Evolutionary conservation across 2,113 vertebrate species (phyloP).

Genomic region (Coturnix japonica): DNA sequence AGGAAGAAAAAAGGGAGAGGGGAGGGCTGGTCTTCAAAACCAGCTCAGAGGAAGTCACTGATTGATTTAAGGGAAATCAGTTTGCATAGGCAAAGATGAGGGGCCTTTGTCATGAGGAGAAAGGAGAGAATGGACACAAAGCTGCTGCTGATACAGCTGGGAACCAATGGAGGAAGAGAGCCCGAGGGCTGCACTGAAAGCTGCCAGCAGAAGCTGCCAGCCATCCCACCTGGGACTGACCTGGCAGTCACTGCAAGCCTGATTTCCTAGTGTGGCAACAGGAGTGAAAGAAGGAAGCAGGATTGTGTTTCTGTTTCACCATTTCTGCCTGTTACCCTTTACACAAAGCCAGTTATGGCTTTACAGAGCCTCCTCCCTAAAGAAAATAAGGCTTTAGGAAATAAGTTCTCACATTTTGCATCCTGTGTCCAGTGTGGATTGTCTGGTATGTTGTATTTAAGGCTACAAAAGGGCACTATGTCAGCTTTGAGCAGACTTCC

Average conservation of each 20-base stretch:
- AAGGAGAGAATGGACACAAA: neutral
- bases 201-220: neutral
- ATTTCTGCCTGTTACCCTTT: neutral
- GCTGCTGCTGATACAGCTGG: neutral
- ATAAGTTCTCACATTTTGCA: neutral
- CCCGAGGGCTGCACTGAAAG: neutral
- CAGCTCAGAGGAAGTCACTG: neutral
- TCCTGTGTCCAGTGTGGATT: neutral
- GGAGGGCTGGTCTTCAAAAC: no score
- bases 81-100: neutral
- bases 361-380: neutral
- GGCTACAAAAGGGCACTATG: neutral
- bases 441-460: neutral
- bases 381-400: neutral
- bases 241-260: neutral
- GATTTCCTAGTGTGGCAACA: neutral
- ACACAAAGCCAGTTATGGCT: neutral
- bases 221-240: neutral
- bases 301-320: neutral
- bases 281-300: neutral
- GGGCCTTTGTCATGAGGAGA: neutral
- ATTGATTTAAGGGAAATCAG: neutral
- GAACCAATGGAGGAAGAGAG: neutral
- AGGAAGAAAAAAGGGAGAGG: neutral
- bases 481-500: neutral